Conservation (phyloP, 2,888 invertebrate species). For the Lysandra coridon region DNA sequence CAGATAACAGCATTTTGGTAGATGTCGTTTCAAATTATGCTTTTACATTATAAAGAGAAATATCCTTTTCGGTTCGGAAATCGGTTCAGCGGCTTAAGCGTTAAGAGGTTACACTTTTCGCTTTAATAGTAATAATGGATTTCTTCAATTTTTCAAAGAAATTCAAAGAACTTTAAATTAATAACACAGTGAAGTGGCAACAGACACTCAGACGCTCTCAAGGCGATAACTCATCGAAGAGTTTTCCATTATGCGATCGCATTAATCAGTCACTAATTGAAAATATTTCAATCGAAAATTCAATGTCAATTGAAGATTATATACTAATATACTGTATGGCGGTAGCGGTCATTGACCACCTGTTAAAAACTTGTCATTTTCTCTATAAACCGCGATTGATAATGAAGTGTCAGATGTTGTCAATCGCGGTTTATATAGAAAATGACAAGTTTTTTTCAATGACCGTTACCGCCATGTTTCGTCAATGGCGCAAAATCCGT, state of each 20-base stretch:
- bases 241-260: slow-evolving; percentile 24
- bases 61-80: too few species aligned
- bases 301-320: background rate
- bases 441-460: too few species aligned
- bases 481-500: background rate
- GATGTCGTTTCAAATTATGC: too few species aligned
- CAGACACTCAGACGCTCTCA: slow-evolving; percentile 24
- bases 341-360: too few species aligned
- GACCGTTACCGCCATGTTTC: too few species aligned
- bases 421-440: too few species aligned
- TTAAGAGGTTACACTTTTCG: too few species aligned
- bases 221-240: slow-evolving; percentile 9
- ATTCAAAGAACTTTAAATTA: background rate
- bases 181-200: slow-evolving; percentile 29
- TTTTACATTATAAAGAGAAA: too few species aligned
- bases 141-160: background rate
- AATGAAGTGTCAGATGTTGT: too few species aligned
- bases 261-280: slow-evolving; percentile 28
- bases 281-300: background rate
- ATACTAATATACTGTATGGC: background rate
- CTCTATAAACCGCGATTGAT: too few species aligned
- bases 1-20: too few species aligned
- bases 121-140: background rate
- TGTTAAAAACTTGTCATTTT: too few species aligned
- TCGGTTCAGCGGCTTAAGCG: background rate